These are phyloP conservation scores for Hyperoodon ampullatus DNA, from an alignment of 2,113 vertebrate species.

Conservation along the genomic window DNA sequence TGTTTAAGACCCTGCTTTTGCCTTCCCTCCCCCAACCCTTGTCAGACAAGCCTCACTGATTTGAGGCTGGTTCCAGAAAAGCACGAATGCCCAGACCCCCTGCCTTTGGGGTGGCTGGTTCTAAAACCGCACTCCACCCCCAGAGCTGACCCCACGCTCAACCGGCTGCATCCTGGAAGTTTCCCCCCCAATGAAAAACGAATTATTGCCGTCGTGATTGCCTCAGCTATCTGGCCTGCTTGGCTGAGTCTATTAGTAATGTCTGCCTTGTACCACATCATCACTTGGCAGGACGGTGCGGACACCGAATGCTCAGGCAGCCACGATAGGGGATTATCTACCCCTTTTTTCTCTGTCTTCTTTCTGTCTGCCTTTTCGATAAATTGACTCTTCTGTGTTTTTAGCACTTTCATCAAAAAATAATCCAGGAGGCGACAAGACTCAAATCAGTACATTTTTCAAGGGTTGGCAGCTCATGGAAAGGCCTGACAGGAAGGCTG, in stretches of 20 bases:
- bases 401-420: slow-evolving; percentile 25
- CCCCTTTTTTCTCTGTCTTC: background rate
- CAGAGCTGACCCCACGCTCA: background rate
- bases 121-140: background rate
- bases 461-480: background rate
- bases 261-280: background rate
- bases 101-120: background rate
- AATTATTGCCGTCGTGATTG: background rate
- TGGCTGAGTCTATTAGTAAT: background rate
- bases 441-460: background rate
- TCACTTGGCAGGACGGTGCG: background rate
- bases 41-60: background rate
- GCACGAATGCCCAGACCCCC: background rate
- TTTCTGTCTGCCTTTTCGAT: background rate
- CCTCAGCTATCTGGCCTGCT: background rate
- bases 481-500: background rate
- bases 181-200: background rate
- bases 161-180: background rate
- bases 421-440: background rate
- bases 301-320: background rate
- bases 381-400: background rate
- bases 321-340: background rate
- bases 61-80: background rate
- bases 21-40: background rate
- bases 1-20: background rate